Evolutionary conservation across 2,113 vertebrate genomes (phyloP).

Genomic region (Nibea coibor): DNA sequence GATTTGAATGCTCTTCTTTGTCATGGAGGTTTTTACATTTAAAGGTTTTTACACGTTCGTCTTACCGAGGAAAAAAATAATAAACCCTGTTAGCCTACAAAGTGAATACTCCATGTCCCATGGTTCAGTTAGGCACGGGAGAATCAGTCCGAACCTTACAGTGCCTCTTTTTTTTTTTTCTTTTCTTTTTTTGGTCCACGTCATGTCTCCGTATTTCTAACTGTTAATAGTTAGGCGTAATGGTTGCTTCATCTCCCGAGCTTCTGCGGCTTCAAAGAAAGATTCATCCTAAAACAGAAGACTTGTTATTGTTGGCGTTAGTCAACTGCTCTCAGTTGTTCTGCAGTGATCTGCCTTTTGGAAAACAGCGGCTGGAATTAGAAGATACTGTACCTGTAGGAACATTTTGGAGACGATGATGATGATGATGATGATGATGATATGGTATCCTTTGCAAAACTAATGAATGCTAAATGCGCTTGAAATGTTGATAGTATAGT

Average conservation of each 20-base stretch:
- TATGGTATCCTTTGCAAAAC: background rate
- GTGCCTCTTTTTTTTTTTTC: conserved; percentile 12
- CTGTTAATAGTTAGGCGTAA: background rate
- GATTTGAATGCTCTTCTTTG: conserved; percentile 26
- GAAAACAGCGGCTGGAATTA: background rate
- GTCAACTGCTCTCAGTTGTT: background rate
- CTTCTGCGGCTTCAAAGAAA: background rate
- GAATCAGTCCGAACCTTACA: background rate
- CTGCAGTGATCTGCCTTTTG: background rate
- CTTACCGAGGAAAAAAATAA: conserved; percentile 7
- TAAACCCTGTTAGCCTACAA: background rate
- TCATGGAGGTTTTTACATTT: conserved; percentile 30
- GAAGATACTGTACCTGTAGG: background rate
- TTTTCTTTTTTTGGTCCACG: background rate
- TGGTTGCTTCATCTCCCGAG: background rate
- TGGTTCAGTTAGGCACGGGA: background rate
- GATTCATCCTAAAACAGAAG: background rate
- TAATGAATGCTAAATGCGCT: background rate
- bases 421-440: background rate
- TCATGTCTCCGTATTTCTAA: conserved; percentile 2
- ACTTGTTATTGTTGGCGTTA: background rate
- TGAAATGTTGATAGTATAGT: background rate
- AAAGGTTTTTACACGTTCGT: conserved; percentile 20
- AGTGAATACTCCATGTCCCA: background rate
- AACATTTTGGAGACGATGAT: background rate